Evolutionary conservation across 1,140 invertebrate species (phyloP), one percentile per base, ranked within the genome.

Genomic region (Lepeophtheirus salmonis): DNA sequence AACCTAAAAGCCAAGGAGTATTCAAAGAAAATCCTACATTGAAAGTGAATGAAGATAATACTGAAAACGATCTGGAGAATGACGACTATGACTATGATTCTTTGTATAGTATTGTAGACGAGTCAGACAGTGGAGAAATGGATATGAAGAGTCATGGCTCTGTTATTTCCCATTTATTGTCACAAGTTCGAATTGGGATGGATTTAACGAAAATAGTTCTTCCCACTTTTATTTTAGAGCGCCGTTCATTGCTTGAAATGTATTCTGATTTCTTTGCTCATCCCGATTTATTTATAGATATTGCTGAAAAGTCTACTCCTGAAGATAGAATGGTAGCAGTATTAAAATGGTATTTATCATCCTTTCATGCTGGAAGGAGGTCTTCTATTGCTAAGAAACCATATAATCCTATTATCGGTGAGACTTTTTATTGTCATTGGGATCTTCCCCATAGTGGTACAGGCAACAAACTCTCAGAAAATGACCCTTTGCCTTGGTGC

Each of bases 231-330:
- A 86, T 88, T 59, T 69, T 97, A 65, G 94, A 97, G 69, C 79
- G 89, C 65, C 77, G 92, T 63, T 97, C 92, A 1, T 78, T 97
- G 30, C 74, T 97, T 41, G 94, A 97, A 74, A 97, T 96, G 86
- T 91, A 97, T 69, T 87, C 90, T 14, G 91, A 97, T 76, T 97
- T 94, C 69, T 97, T 97, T 76, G 89, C 91, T 20, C 92, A 97
- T 78, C 88, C 90, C 0, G 89, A 97, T 73, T 79, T 96, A 66
- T 90, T 98, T 72, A 78, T 92, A 61, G 88, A 85, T 67, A 89
- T 91, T 72, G 79, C 83, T 17, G 86, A 91, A 69, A 75, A 83
- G 68, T 72, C 79, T 54, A 84, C 82, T 23, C 85, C 92, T 1
- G 75, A 77, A 63, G 89, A 95, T 58, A 77, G 92, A 56, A 95